Conservation (phyloP, 92 coral and sea anemone genomes). For the Umimayanthus chanpuru region DNA sequence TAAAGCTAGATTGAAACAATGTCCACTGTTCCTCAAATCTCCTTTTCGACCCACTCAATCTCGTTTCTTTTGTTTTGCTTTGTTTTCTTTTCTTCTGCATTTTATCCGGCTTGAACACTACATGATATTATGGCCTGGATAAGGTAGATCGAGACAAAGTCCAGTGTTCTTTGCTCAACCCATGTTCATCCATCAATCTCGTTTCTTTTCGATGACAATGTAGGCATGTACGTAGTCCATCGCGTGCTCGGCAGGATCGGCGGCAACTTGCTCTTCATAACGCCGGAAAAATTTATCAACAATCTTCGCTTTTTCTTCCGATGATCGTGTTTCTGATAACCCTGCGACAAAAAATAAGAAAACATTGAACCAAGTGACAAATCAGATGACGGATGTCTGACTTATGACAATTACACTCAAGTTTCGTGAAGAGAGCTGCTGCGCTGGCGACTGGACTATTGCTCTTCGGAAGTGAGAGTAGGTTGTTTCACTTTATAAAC, state of each 20-base stretch:
- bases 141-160: no score
- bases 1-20: no score
- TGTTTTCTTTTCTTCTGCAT: no score
- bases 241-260: conserved; percentile 71
- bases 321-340: conserved; percentile 8
- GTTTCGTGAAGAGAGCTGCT: background rate
- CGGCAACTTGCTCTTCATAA: conserved; percentile 66
- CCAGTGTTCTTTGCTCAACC: background rate
- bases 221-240: conserved; percentile 79
- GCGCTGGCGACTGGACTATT: no score
- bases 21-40: no score
- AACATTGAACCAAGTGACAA: background rate
- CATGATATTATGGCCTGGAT: background rate
- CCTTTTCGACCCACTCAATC: no score
- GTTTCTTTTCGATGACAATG: conserved; percentile 66
- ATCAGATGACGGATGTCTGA: background rate
- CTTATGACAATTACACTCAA: background rate
- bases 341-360: background rate
- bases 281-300: conserved; percentile 74
- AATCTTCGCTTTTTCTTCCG: conserved; percentile 53
- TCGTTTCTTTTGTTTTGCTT: no score
- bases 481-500: no score
- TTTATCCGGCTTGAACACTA: background rate
- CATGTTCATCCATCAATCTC: background rate
- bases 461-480: no score